These are phyloP conservation scores for Chrysoperla carnea DNA, from an alignment of 1,140 invertebrate genomes.

Conservation along the genomic window DNA sequence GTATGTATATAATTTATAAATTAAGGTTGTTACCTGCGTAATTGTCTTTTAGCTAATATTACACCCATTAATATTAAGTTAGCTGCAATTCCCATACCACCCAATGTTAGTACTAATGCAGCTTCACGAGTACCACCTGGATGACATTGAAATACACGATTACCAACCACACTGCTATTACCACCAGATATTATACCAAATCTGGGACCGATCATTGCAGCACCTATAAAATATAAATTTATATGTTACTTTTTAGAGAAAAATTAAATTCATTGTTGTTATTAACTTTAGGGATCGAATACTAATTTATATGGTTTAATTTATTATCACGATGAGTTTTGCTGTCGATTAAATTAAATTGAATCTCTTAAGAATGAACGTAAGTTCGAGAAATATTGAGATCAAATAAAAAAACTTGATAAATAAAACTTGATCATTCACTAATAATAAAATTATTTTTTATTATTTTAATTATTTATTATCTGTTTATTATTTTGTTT, in stretches of 20 bases:
- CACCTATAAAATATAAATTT: constrained; percentile 26
- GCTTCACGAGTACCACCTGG: constrained; percentile 65
- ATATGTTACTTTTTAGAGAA: not conserved
- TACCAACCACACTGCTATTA: constrained; percentile 43
- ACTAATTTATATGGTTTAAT: too few species aligned
- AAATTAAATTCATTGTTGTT: not conserved
- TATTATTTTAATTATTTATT: too few species aligned
- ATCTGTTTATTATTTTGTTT: too few species aligned
- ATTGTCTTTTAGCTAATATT: constrained; percentile 55
- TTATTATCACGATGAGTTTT: too few species aligned
- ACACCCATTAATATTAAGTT: constrained; percentile 65
- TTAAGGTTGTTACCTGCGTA: constrained; percentile 38
- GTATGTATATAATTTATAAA: too few species aligned
- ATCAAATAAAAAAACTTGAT: too few species aligned
- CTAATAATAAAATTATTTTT: too few species aligned
- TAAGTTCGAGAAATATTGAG: too few species aligned
- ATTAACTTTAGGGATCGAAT: too few species aligned
- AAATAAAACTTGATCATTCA: too few species aligned
- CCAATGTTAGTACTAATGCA: constrained; percentile 56
- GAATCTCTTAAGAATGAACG: too few species aligned
- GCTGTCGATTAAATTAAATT: too few species aligned
- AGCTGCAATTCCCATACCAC: constrained; percentile 61
- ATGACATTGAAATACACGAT: constrained; percentile 55
- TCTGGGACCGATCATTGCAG: constrained; percentile 60
- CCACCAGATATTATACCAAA: constrained; percentile 29